phyloP scores from a whole-genome alignment of 1,140 invertebrate species.

The Leptinotarsa undecemlineata region DNA sequence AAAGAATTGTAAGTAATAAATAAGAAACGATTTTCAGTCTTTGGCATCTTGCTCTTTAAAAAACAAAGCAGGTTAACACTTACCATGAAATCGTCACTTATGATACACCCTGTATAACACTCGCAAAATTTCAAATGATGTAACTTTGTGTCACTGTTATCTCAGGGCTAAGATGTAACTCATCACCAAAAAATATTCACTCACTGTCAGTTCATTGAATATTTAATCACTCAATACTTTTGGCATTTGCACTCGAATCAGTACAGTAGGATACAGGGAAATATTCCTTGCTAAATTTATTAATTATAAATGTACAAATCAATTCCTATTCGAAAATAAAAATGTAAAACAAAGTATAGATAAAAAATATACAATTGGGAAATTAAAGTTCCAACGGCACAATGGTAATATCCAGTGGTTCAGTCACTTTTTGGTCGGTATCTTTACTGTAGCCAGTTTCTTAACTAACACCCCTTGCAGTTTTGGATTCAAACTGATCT shows the following conservation, averaged over 20 bases:
- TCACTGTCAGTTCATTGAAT: neutral
- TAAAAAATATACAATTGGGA: too few relatives aligned
- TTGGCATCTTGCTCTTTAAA: too few relatives aligned
- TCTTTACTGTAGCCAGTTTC: slow-evolving; percentile 45
- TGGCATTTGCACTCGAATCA: neutral
- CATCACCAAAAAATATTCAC: neutral
- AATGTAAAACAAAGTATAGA: slow-evolving; percentile 14
- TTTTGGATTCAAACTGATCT: slow-evolving; percentile 59
- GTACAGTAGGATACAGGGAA: slow-evolving; percentile 5
- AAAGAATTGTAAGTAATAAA: too few relatives aligned
- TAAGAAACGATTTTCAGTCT: too few relatives aligned
- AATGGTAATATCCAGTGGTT: slow-evolving; percentile 6
- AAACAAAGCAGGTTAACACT: too few relatives aligned
- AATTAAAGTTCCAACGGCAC: too few relatives aligned
- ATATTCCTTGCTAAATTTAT: neutral
- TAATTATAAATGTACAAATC: slow-evolving; percentile 4
- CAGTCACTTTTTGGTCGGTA: neutral
- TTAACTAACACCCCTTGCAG: slow-evolving; percentile 54
- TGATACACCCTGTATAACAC: too few relatives aligned
- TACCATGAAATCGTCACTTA: too few relatives aligned
- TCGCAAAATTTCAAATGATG: too few relatives aligned
- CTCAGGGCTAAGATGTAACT: too few relatives aligned
- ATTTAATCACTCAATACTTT: too few relatives aligned
- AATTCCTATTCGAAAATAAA: slow-evolving; percentile 12
- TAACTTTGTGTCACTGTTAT: too few relatives aligned